Evolutionary conservation across 2,888 invertebrate species (phyloP), one percentile per base, ranked within the genome.

Genomic region (Pseudococcus longispinus): DNA sequence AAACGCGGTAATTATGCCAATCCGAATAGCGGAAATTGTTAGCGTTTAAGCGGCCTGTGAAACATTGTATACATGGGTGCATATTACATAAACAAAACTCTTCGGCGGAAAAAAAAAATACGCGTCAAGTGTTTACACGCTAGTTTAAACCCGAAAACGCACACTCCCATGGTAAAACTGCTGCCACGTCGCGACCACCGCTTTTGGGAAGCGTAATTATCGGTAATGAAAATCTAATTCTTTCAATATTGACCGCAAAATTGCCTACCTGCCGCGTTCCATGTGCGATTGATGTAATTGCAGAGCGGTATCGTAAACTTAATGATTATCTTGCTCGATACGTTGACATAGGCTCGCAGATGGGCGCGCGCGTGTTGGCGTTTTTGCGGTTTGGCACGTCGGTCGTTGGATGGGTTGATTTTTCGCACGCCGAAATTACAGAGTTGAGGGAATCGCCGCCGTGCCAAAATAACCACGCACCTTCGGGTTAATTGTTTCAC

Each of bases 221-320:
- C 44, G 85, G 70, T 65, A 85, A 85, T 85, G 85, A 85, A 85
- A 85, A 85, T 85, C 65, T 85, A 85, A 85, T 74, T 85, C 70
- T 29, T 55, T 70, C 85, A 26, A 37, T 80, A 85, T 74, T 44
- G 85, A 85, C 42, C 70, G 85, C 70, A 65, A 70, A 85, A 85
- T 44, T 80, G 29, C 29, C 42, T 51, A 37, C 70, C 77, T 26
- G 77, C n/a, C 77, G 77, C 13, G 77, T 80, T 80, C 42, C 42
- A 20, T 80, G 42, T 80, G n/a, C 23, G 23, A 85, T 42, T n/a
- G 65, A 70, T 70, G 44, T 85, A 70, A 85, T 85, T 70, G 70
- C 29, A 85, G 85, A 85, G 85, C 85, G 85, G 85, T 85, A 85
- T 70, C 44, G 26, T 20, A 26, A 42, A 55, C 11, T 42, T 85